phyloP scores from a whole-genome alignment of 1,140 invertebrate species.

The Helicoverpa armigera region DNA sequence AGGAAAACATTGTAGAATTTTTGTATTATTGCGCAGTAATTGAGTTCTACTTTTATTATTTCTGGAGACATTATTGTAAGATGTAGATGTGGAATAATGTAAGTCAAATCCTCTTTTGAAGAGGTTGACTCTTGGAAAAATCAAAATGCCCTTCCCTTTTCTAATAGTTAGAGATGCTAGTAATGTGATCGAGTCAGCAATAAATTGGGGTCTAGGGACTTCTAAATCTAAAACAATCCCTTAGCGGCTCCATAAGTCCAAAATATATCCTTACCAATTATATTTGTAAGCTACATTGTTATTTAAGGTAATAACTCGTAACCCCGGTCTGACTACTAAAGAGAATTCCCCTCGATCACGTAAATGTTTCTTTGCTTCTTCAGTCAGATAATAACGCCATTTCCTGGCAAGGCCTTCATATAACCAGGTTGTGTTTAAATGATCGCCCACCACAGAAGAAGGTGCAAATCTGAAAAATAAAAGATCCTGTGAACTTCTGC shows the following conservation, averaged over 20 bases:
- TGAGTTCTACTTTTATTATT: no score
- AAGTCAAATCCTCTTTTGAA: no score
- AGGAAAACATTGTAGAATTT: background rate
- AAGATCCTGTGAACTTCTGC: no score
- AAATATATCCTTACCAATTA: constrained; percentile 89
- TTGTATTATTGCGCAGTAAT: no score
- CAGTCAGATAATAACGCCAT: constrained; percentile 90
- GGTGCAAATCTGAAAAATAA: constrained; percentile 86
- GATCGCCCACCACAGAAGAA: constrained; percentile 75
- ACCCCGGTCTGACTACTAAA: constrained; percentile 87
- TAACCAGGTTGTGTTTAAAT: constrained; percentile 90
- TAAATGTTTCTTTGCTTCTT: constrained; percentile 88
- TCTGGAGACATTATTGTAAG: no score
- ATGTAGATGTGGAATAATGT: no score
- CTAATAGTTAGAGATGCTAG: no score
- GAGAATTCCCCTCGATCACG: constrained; percentile 91
- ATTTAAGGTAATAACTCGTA: constrained; percentile 92
- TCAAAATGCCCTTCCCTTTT: no score
- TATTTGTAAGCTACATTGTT: constrained; percentile 91
- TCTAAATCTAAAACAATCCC: no score
- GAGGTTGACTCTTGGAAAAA: no score
- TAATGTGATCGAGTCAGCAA: no score
- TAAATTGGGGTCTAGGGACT: no score
- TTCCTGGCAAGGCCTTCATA: constrained; percentile 89
- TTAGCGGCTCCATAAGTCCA: background rate